phyloP scores from a whole-genome alignment of 2,797 vertebrate genomes.

The Urophycis tenuis region DNA sequence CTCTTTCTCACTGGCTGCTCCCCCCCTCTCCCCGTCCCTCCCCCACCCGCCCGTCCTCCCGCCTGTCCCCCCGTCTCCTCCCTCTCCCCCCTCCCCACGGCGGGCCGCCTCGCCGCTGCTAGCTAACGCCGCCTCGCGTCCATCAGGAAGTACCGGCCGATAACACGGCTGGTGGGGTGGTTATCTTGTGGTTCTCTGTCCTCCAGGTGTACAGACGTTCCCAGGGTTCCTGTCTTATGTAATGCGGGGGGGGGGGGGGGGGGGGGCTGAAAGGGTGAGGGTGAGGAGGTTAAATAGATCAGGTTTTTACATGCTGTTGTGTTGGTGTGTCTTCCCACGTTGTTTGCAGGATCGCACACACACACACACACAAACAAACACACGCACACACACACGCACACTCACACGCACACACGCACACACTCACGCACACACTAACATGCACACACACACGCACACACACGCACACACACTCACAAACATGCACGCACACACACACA shows the following conservation, averaged over 20 bases:
- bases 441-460: too few relatives aligned
- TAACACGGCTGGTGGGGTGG: background rate
- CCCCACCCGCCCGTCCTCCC: constrained; percentile 37
- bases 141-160: background rate
- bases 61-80: constrained; percentile 26
- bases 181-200: background rate
- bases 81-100: constrained; percentile 30
- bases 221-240: background rate
- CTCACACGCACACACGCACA: too few relatives aligned
- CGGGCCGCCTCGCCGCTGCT: too few relatives aligned
- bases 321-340: background rate
- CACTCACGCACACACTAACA: too few relatives aligned
- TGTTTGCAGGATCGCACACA: background rate
- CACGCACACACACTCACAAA: too few relatives aligned
- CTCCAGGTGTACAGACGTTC: background rate
- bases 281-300: background rate
- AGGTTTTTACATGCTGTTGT: background rate
- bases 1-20: constrained; percentile 65
- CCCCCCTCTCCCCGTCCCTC: constrained; percentile 16
- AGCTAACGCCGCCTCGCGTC: background rate
- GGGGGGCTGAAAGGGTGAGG: background rate
- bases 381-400: background rate
- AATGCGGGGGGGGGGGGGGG: background rate
- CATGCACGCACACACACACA: background rate
- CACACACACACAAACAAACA: background rate